Evolutionary conservation across 1,140 invertebrate species (phyloP), one percentile per base, ranked within the genome.

Genomic region (Pomacea maculata): DNA sequence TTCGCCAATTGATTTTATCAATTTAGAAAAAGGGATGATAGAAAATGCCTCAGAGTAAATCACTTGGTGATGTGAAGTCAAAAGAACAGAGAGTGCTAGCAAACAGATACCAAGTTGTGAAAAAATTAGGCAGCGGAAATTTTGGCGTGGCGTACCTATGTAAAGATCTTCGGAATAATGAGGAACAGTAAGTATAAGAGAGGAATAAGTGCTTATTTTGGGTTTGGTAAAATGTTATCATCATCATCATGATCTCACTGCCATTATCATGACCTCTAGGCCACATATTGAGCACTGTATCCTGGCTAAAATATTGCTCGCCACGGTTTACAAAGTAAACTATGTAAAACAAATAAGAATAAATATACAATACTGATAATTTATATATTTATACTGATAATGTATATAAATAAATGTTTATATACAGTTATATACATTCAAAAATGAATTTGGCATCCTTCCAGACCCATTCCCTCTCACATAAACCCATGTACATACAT

Each of bases 91-190:
- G 85, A 75, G 80, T 90, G 25, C 78, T 90, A 29, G 90, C 87
- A 21, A 90, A 91, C 76, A 86, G 91, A 80, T 92, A 91, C 83
- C 84, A 89, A 78, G 82, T 91, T 67, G 85, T 89, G 55, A 88
- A 86, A 80, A 90, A 88, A 83, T 85, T 92, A 57, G 91, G 91
- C 17, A 89, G 87, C 83, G 91, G 91, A n/a, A 91, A 91, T 79
- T 91, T 90, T 88, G 91, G 91, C 19, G 91, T 89, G 64, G 91
- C 89, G 8, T 91, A 86, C 83, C 76, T 92, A 12, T 90, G 89
- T 71, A 87, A 85, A 80, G 91, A 92, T 84, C 82, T 84, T 12
- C 84, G 88, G 77, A 82, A 75, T 73, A 85, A 85, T 71, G 75
- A 82, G 75, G 83, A 86, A 79, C 54, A 80, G 85, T 86, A 80